Evolutionary conservation across 2,113 vertebrate species (phyloP).

Genomic region (Barbus barbus): DNA sequence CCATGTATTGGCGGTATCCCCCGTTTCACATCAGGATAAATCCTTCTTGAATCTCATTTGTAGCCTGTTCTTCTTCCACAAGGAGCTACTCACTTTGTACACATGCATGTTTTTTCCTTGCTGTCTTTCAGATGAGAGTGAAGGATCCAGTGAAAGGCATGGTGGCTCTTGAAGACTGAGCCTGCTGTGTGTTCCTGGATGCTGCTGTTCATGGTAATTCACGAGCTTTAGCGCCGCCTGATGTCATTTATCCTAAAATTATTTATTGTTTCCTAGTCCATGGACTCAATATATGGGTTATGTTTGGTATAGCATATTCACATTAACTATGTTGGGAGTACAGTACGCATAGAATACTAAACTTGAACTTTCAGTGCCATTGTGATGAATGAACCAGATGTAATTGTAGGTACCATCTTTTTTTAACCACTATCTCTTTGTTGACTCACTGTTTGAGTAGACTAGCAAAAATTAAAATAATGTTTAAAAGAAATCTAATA

Average conservation of each 20-base stretch:
- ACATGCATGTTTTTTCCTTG: not conserved
- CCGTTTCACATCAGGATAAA: not conserved
- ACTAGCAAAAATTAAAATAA: no score
- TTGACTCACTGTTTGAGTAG: no score
- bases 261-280: not conserved
- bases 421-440: no score
- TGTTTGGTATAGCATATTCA: not conserved
- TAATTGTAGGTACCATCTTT: no score
- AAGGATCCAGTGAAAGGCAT: slow-evolving; percentile 98
- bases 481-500: no score
- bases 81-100: not conserved
- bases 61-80: not conserved
- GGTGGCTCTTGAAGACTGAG: slow-evolving; percentile 93
- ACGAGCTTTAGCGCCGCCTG: slow-evolving; percentile 48
- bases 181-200: slow-evolving; percentile 22
- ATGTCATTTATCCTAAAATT: slow-evolving; percentile 7
- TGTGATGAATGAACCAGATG: no score
- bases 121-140: slow-evolving; percentile 87
- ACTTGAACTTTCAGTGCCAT: no score
- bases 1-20: not conserved
- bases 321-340: not conserved
- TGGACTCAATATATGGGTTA: no score
- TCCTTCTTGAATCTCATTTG: no score
- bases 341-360: no score
- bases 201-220: slow-evolving; percentile 58